phyloP scores from a whole-genome alignment of 2,888 invertebrate species.

The Cheilosia vernalis region DNA sequence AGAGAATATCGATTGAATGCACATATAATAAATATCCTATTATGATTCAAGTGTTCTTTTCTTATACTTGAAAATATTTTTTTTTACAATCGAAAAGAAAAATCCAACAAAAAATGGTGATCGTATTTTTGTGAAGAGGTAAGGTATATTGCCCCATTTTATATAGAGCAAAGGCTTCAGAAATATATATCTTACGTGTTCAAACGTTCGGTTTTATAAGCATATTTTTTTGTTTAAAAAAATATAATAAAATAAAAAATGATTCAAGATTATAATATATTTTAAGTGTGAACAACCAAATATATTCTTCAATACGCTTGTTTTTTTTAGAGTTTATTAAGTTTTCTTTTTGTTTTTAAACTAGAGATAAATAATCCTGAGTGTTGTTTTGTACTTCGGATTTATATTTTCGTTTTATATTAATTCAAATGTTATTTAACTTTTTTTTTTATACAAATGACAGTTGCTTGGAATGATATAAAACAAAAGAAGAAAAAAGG shows the following conservation, averaged over 20 bases:
- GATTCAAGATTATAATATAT: not conserved
- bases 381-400: conserved; percentile 74
- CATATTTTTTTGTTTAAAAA: not conserved
- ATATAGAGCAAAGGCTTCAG: too few relatives aligned
- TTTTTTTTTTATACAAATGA: conserved; percentile 71
- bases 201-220: too few relatives aligned
- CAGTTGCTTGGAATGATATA: conserved; percentile 13
- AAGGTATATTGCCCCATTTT: too few relatives aligned
- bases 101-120: too few relatives aligned
- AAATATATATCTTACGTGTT: too few relatives aligned
- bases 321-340: too few relatives aligned
- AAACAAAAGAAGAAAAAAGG: not conserved
- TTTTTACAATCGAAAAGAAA: too few relatives aligned
- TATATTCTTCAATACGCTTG: conserved; percentile 21
- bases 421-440: conserved; percentile 46
- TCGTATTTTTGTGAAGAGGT: too few relatives aligned
- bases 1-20: conserved; percentile 62
- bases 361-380: conserved; percentile 73
- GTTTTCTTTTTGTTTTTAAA: conserved; percentile 42
- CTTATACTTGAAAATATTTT: too few relatives aligned
- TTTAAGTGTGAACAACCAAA: not conserved
- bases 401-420: conserved; percentile 44
- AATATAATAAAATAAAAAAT: not conserved
- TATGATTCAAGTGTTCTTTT: too few relatives aligned
- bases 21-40: not conserved